Base-by-base conservation (phyloP, 2,113 vertebrate genomes). In the Pelodiscus sinensis region DNA sequence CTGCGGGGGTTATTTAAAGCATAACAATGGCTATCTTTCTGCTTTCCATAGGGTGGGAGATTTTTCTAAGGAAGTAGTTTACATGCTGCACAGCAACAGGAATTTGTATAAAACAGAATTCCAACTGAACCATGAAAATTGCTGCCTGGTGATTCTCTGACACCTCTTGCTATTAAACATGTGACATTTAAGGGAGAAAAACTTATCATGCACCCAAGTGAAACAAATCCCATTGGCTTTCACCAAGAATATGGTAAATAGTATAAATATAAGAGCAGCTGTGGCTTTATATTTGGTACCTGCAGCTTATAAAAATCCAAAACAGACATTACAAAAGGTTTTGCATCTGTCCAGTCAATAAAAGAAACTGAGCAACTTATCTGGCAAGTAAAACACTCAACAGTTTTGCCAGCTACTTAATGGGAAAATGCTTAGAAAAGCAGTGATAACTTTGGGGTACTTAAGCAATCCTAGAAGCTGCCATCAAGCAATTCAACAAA, bases 1-100 rank as follows among this genome's bases (percentile, higher is more conserved):
- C 81, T 35, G 14, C 18, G 60, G 85, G 75, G 73, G 73, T 87
- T 87, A 83, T 57, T 87, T 83, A 83, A 84, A 92, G 51, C 3
- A 50, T 51, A 84, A 84, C 16, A 68, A 68, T 60, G n/a, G 78
- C 79, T 62, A 6, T 62, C 56, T 58, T 62, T 9, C 52, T 8
- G 27, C 38, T 86, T 50, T 86, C 11, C 56, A 18, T 35, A 73
- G 78, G 82, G 75, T 31, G 21, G 38, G 50, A 52, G 38, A 12
- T 56, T 38, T 78, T 80, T 85, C 31, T 29, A 82, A 78, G 60
- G 68, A 85, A 78, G 3, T 29, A 24, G 51, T 68, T 77, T 50
- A n/a, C 77, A 18, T 58, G 22, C 57, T 54, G 21, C 35, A 51
- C 2, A 31, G 24, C 31, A 83, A 82, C 54, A 84, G 38, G 78